Percentiles rank a stretch among this genome's conserved stretches.
Conservation (phyloP, 2,113 vertebrate genomes). For the Triplophysa siluroides region DNA sequence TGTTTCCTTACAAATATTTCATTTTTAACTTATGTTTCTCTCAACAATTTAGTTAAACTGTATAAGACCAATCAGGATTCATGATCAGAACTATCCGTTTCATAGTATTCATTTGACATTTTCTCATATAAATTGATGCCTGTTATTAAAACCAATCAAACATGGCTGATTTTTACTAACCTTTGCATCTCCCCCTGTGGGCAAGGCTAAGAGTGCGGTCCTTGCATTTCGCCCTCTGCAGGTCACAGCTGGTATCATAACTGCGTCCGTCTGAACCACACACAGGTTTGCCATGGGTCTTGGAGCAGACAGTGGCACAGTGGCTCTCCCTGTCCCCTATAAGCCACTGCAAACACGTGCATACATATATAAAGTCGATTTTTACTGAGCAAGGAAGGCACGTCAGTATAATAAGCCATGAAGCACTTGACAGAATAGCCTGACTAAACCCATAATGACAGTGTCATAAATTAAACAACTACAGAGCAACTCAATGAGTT, state of each 20-base stretch:
- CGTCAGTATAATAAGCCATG: neutral
- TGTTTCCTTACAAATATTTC: no score
- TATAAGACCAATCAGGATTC: no score
- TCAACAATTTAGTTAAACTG: no score
- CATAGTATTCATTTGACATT: no score
- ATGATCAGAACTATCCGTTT: no score
- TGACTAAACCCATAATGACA: conserved; percentile 16
- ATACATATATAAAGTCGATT: neutral
- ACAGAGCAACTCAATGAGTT: conserved; percentile 32
- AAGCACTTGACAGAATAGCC: conserved; percentile 15
- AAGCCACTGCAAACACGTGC: conserved; percentile 81
- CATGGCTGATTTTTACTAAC: conserved; percentile 66
- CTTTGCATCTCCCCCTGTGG: conserved; percentile 90
- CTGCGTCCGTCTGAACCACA: conserved; percentile 92
- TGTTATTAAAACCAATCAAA: neutral
- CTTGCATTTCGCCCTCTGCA: conserved; percentile 93
- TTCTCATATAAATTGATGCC: neutral
- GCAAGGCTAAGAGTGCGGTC: conserved; percentile 80
- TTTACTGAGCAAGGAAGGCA: neutral
- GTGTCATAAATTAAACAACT: conserved; percentile 25
- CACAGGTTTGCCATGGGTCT: conserved; percentile 85
- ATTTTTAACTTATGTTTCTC: no score
- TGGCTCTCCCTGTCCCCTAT: conserved; percentile 89
- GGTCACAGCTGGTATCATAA: conserved; percentile 91
- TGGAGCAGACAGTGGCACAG: conserved; percentile 85